Evolutionary conservation across 92 coral and sea anemone genomes (phyloP).

Genomic region (Nematostella vectensis): DNA sequence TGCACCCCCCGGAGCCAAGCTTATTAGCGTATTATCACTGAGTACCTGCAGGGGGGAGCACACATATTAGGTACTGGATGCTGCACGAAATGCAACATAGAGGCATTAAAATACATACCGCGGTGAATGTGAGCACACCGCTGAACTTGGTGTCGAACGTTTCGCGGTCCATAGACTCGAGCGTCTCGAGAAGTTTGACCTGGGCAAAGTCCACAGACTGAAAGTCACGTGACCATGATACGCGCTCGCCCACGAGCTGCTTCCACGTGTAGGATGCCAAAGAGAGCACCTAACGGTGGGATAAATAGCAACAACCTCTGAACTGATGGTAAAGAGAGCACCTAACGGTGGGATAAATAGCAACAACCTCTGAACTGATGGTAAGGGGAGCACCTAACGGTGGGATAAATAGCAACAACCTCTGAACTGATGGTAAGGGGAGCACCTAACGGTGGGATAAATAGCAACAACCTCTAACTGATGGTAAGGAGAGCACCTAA

Average conservation of each 20-base stretch:
- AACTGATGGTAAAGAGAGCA: too few relatives aligned
- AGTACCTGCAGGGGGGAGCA: slow-evolving; percentile 55
- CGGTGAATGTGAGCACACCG: slow-evolving; percentile 77
- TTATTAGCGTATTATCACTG: slow-evolving; percentile 71
- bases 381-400: too few relatives aligned
- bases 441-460: too few relatives aligned
- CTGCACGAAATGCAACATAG: neutral
- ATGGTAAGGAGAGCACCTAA: too few relatives aligned
- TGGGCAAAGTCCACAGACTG: slow-evolving; percentile 80
- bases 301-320: too few relatives aligned
- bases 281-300: slow-evolving; percentile 79
- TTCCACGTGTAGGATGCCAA: slow-evolving; percentile 90
- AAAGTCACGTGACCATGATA: slow-evolving; percentile 94
- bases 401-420: too few relatives aligned
- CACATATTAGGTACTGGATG: neutral
- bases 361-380: too few relatives aligned
- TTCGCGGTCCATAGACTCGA: slow-evolving; percentile 65
- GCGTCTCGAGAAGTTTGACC: slow-evolving; percentile 77
- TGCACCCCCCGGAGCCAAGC: slow-evolving; percentile 71
- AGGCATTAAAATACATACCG: slow-evolving; percentile 32
- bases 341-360: too few relatives aligned
- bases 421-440: too few relatives aligned
- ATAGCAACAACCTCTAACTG: too few relatives aligned
- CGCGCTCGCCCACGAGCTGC: slow-evolving; percentile 87
- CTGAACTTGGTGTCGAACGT: slow-evolving; percentile 79